phyloP scores from a whole-genome alignment of 2,113 vertebrate species.

The Antechinus flavipes region DNA sequence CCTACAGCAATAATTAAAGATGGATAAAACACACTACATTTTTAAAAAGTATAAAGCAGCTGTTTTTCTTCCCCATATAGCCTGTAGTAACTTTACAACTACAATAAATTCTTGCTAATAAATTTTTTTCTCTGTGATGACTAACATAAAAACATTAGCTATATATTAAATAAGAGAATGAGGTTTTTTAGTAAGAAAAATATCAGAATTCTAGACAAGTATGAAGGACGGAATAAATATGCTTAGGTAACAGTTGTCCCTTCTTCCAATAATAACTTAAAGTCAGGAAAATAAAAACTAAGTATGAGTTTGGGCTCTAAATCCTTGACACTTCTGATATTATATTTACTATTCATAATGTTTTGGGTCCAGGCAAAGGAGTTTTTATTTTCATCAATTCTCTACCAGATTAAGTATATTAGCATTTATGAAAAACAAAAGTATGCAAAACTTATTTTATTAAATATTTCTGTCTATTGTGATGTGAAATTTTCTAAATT shows the following conservation, averaged over 20 bases:
- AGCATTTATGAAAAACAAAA: conserved; percentile 13
- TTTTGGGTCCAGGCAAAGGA: not conserved
- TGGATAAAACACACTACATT: conserved; percentile 11
- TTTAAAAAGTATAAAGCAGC: conserved; percentile 54
- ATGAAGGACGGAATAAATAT: not conserved
- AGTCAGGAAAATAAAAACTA: conserved; percentile 46
- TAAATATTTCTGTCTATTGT: not conserved
- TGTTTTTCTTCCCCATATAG: conserved; percentile 36
- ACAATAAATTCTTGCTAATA: conserved; percentile 53
- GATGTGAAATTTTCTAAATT: conserved; percentile 11
- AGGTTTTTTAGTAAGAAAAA: conserved; percentile 44
- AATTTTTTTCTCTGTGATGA: conserved; percentile 52
- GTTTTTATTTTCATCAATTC: not conserved
- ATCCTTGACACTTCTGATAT: not conserved
- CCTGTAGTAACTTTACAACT: conserved; percentile 56
- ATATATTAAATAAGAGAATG: conserved; percentile 13
- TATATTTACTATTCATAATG: conserved; percentile 6
- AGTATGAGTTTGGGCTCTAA: not conserved
- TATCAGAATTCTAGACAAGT: not conserved
- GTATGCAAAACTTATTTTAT: not conserved
- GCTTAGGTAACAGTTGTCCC: conserved; percentile 1
- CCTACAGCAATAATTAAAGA: conserved; percentile 48
- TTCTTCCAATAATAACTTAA: conserved; percentile 51
- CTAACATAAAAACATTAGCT: conserved; percentile 56
- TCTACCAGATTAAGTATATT: conserved; percentile 18